phyloP scores from a whole-genome alignment of 2,797 vertebrate genomes.

The Erithacus rubecula region DNA sequence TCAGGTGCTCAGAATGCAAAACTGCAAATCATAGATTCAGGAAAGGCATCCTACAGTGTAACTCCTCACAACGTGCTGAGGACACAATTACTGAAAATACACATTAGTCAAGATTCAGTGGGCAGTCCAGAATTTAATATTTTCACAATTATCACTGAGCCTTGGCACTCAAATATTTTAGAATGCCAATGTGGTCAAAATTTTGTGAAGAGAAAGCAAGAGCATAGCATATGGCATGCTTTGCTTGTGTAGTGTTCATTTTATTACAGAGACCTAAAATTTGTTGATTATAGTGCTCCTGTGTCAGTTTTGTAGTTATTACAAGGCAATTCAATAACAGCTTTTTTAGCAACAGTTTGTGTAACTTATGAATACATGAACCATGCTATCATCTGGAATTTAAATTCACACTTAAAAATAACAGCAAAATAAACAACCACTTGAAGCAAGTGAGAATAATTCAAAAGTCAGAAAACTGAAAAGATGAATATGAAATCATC shows the following conservation, averaged over 20 bases:
- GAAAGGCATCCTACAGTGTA: background rate
- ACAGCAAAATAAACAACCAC: background rate
- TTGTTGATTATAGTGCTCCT: background rate
- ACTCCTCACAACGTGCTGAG: background rate
- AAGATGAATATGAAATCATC: background rate
- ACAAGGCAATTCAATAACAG: background rate
- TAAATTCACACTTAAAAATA: background rate
- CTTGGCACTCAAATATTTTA: background rate
- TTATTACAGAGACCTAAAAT: background rate
- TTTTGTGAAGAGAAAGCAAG: background rate
- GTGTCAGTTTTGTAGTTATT: background rate
- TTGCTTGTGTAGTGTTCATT: background rate
- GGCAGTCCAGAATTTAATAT: background rate
- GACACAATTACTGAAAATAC: background rate
- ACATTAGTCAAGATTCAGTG: background rate
- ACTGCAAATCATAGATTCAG: background rate
- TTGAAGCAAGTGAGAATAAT: background rate
- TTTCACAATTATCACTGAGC: background rate
- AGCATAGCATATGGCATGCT: background rate
- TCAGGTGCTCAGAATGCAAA: conserved; percentile 29
- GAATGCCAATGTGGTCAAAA: background rate
- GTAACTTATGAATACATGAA: background rate
- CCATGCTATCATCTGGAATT: background rate
- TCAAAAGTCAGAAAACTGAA: background rate
- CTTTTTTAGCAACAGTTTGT: conserved; percentile 4